Evolutionary conservation across 2,113 vertebrate genomes (phyloP).

Genomic region (Mugil cephalus): DNA sequence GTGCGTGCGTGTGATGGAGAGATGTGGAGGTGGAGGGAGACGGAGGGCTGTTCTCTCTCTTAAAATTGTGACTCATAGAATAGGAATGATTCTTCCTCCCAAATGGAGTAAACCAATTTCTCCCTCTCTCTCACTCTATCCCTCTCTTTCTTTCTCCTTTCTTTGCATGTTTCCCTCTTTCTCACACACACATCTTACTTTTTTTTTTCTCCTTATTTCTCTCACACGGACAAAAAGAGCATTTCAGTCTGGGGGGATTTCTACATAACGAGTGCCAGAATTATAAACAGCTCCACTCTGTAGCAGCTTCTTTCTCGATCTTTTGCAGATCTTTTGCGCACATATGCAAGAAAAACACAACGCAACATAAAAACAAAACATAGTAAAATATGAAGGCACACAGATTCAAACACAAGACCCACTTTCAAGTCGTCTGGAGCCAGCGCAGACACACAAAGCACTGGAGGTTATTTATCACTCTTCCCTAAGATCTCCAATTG

Average conservation of each 20-base stretch:
- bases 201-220: conserved; percentile 31
- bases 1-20: conserved; percentile 45
- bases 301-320: conserved; percentile 13
- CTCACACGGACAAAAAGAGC: conserved; percentile 62
- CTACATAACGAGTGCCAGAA: conserved; percentile 58
- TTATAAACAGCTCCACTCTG: conserved; percentile 37
- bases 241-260: conserved; percentile 57
- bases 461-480: background rate
- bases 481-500: background rate
- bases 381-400: background rate
- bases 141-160: conserved; percentile 14
- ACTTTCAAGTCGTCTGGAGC: background rate
- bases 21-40: conserved; percentile 30
- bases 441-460: conserved; percentile 1
- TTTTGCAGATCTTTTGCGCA: conserved; percentile 25
- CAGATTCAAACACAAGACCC: background rate
- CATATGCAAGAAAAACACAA: conserved; percentile 3
- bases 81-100: conserved; percentile 72
- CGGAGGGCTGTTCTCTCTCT: conserved; percentile 61
- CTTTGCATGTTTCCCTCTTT: background rate
- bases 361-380: background rate
- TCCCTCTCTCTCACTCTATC: conserved; percentile 15
- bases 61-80: conserved; percentile 77
- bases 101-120: conserved; percentile 61
- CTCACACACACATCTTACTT: background rate